phyloP scores from a whole-genome alignment of 1,140 invertebrate genomes.

The Telenomus remus region DNA sequence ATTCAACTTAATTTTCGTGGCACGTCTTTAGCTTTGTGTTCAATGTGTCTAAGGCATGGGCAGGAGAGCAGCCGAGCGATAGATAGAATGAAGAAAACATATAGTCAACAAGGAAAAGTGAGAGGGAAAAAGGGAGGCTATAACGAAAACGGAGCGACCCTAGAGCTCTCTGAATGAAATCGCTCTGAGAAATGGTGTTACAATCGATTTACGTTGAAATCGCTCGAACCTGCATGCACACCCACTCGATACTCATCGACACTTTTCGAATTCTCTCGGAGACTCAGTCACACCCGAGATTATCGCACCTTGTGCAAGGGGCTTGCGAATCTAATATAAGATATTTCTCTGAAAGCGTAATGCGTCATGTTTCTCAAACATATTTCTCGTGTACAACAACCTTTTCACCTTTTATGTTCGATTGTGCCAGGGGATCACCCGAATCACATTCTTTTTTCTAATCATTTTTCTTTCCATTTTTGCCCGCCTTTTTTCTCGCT shows the following conservation, averaged over 20 bases:
- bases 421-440: slow-evolving; percentile 10
- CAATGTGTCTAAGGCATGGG: slow-evolving; percentile 26
- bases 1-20: slow-evolving; percentile 43
- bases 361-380: slow-evolving; percentile 49
- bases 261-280: slow-evolving; percentile 52
- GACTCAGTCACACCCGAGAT: slow-evolving; percentile 50
- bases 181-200: slow-evolving; percentile 62
- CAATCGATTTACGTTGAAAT: slow-evolving; percentile 62
- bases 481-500: too few relatives aligned
- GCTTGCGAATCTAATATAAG: slow-evolving; percentile 47
- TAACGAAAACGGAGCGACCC: slow-evolving; percentile 47
- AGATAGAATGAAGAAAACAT: slow-evolving; percentile 37
- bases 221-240: slow-evolving; percentile 56
- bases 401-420: slow-evolving; percentile 32
- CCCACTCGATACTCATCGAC: slow-evolving; percentile 57
- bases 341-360: slow-evolving; percentile 48
- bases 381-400: slow-evolving; percentile 24
- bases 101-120: slow-evolving; percentile 29
- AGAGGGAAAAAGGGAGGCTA: slow-evolving; percentile 9
- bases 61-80: slow-evolving; percentile 30
- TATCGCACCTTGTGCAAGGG: slow-evolving; percentile 53
- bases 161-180: slow-evolving; percentile 55
- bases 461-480: neutral
- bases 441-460: slow-evolving; percentile 7
- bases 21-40: slow-evolving; percentile 52